Evolutionary conservation across 92 coral and sea anemone species (phyloP).

Genomic region (Paragorgia papillata): DNA sequence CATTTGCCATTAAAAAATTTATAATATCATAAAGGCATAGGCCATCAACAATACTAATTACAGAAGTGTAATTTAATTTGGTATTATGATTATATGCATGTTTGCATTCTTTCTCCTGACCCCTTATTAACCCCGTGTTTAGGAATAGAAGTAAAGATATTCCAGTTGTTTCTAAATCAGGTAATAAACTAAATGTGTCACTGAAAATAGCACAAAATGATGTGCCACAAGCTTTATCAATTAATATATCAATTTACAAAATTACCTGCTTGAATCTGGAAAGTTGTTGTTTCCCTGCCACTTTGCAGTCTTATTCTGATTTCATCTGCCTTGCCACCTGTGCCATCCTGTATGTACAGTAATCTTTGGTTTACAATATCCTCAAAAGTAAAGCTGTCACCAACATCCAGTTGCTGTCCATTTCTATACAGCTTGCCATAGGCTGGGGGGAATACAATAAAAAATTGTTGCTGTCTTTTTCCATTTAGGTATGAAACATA

Average conservation of each 20-base stretch:
- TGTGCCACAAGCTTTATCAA: neutral
- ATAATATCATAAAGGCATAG: neutral
- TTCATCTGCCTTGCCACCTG: slow-evolving; percentile 86
- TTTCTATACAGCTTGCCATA: slow-evolving; percentile 70
- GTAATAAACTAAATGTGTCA: neutral
- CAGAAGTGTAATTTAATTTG: slow-evolving; percentile 10
- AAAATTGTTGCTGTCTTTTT: slow-evolving; percentile 38
- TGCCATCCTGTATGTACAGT: slow-evolving; percentile 62
- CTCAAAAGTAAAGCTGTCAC: slow-evolving; percentile 66
- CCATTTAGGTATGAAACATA: neutral
- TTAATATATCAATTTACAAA: neutral
- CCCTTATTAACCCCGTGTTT: neutral
- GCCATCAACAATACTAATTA: slow-evolving; percentile 1
- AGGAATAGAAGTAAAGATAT: neutral
- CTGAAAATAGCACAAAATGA: neutral
- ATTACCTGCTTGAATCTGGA: slow-evolving; percentile 74
- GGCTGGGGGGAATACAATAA: slow-evolving; percentile 63
- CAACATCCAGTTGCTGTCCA: slow-evolving; percentile 58
- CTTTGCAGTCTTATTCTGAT: slow-evolving; percentile 66
- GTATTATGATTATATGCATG: neutral
- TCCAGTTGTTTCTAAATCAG: slow-evolving; percentile 17
- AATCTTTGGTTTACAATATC: slow-evolving; percentile 68
- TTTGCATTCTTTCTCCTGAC: slow-evolving; percentile 9
- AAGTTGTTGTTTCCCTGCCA: slow-evolving; percentile 67
- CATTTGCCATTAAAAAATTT: neutral